phyloP scores from a whole-genome alignment of 1,140 invertebrate species.

The Gerris buenoi region DNA sequence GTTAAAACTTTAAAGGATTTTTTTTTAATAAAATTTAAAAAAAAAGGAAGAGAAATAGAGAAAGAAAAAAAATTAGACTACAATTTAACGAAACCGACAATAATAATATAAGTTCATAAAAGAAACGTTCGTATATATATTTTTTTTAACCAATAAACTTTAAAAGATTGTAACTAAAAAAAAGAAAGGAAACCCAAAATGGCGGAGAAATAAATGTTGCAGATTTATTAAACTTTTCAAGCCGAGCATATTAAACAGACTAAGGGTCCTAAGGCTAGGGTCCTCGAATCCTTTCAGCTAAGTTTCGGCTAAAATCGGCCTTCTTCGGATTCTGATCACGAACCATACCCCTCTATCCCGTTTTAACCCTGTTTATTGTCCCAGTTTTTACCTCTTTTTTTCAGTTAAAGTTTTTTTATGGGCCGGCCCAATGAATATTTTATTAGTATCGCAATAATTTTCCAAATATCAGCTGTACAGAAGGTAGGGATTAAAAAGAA shows the following conservation, averaged over 20 bases:
- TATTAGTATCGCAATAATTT: too few species aligned
- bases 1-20: too few species aligned
- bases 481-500: too few species aligned
- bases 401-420: too few species aligned
- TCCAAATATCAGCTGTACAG: too few species aligned
- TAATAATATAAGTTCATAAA: too few species aligned
- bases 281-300: background rate
- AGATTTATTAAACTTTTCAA: background rate
- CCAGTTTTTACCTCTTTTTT: background rate
- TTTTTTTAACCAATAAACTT: background rate
- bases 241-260: background rate
- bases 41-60: too few species aligned
- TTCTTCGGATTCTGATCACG: background rate
- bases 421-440: background rate
- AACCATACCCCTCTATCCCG: background rate
- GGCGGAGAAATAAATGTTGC: background rate
- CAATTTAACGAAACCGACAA: too few species aligned
- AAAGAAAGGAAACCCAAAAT: background rate
- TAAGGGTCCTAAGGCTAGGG: too few species aligned
- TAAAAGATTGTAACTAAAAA: background rate
- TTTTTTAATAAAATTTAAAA: too few species aligned
- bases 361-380: background rate
- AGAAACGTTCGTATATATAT: too few species aligned
- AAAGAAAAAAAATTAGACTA: too few species aligned
- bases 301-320: background rate